Percentiles rank a stretch among this genome's conserved stretches.
Conservation (phyloP, 2,113 vertebrate genomes). For the Mirza zaza region DNA sequence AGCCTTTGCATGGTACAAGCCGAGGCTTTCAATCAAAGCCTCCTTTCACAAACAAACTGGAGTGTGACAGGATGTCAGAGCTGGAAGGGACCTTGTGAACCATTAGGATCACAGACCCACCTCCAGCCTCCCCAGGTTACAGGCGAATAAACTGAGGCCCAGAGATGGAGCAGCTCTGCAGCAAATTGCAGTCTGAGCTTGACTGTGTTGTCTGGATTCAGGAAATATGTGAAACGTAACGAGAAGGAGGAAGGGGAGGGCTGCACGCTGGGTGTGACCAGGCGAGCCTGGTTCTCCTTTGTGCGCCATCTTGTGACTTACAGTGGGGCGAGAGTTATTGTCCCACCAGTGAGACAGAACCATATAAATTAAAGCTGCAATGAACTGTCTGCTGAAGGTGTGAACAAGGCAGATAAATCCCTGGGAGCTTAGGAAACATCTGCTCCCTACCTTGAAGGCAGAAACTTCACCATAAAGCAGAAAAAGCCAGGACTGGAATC, state of each 20-base stretch:
- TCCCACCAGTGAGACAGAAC: conserved; percentile 53
- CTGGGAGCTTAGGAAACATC: conserved; percentile 81
- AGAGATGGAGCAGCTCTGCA: not conserved
- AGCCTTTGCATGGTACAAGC: not conserved
- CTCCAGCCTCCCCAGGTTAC: not conserved
- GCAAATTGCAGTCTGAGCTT: not conserved
- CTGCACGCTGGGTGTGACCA: accelerated
- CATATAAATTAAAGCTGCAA: conserved; percentile 71
- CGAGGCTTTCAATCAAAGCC: not conserved
- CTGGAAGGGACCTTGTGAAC: not conserved
- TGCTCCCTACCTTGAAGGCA: conserved; percentile 80
- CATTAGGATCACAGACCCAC: not conserved
- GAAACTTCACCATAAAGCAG: conserved; percentile 60
- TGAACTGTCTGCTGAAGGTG: conserved; percentile 81
- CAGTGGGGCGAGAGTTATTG: conserved; percentile 49
- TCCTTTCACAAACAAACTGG: conserved; percentile 4
- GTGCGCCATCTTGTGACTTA: conserved; percentile 53
- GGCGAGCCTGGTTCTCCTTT: not conserved
- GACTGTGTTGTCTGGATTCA: not conserved
- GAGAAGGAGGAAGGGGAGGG: not conserved
- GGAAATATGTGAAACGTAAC: not conserved
- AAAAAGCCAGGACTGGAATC: conserved; percentile 52
- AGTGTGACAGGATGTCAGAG: conserved; percentile 38
- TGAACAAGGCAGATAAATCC: conserved; percentile 79
- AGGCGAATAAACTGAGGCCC: conserved; percentile 1